Base-by-base conservation (phyloP, 2,113 vertebrate genomes). In the Diphyllodes magnificus region DNA sequence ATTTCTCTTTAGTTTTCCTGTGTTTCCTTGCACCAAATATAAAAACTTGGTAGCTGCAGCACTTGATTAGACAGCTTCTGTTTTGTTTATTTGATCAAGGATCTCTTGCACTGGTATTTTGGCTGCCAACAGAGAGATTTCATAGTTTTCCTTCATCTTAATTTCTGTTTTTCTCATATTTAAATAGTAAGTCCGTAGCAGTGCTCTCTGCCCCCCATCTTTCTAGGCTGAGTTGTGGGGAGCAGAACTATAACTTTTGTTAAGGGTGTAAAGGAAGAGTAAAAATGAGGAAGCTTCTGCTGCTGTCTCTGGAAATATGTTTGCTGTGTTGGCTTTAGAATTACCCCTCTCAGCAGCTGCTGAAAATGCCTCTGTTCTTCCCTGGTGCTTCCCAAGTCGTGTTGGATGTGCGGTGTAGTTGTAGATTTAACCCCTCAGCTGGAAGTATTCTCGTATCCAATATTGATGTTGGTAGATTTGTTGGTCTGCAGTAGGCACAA, bases 351-450 rank as follows among this genome's bases (percentile, higher is more conserved):
- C 39, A 73, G 61, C n/a, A 89, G 50, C n/a, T 86, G 44, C 49
- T 84, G 78, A 28, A 73, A 57, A 15, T 50, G 31, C 15, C 39
- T 66, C 35, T 44, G 11, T 33, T 82, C 23, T 33, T 37, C n/a
- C 20, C 19, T 0, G 0, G 6, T 49, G 30, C 54, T 72, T 88
- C 31, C 45, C 37, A 40, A 47, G n/a, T n/a, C 1, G 0, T 5
- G n/a, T 37, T 60, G 87, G 27, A 37, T 28, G n/a, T n/a, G n/a
- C n/a, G n/a, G n/a, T n/a, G n/a, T n/a, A n/a, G n/a, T n/a, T n/a
- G n/a, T n/a, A n/a, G n/a, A 33, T 81, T 77, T 78, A 77, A 45
- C 6, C 15, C 27, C 50, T 72, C 64, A 66, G 7, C 31, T 75
- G 39, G 47, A 92, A 71, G 75, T 63, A 71, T 7, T 50, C 33